Evolutionary conservation across 1,140 invertebrate species (phyloP).

Genomic region (Amyelois transitella): DNA sequence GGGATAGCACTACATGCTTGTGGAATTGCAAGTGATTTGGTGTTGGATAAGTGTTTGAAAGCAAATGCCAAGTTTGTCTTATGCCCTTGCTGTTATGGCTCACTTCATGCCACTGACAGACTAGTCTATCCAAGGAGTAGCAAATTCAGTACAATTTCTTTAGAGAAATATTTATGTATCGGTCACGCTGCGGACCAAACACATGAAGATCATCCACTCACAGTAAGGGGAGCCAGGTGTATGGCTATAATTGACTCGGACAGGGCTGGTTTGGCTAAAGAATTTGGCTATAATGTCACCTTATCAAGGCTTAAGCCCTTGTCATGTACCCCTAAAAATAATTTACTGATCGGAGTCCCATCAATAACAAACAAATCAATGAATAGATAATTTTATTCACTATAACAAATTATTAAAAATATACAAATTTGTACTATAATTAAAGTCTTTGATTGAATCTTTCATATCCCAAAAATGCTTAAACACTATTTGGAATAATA

Average conservation of each 20-base stretch:
- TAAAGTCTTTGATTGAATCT: constrained; percentile 6
- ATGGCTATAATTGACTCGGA: constrained; percentile 94
- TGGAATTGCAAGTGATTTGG: constrained; percentile 94
- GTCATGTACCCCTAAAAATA: constrained; percentile 94
- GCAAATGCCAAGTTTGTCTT: constrained; percentile 88
- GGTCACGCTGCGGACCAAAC: constrained; percentile 94
- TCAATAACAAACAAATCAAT: constrained; percentile 22
- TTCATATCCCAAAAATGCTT: not conserved
- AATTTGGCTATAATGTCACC: constrained; percentile 83
- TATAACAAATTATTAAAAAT: constrained; percentile 28
- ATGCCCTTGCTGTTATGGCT: constrained; percentile 97
- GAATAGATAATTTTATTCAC: constrained; percentile 28
- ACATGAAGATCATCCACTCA: constrained; percentile 79
- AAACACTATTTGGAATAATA: not conserved
- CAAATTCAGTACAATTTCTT: constrained; percentile 72
- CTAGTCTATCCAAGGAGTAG: constrained; percentile 83
- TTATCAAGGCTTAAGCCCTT: constrained; percentile 85
- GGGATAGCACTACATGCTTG: constrained; percentile 94
- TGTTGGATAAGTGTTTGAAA: constrained; percentile 87
- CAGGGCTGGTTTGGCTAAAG: constrained; percentile 81
- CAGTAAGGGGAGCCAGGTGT: constrained; percentile 74
- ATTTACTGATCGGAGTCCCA: constrained; percentile 87
- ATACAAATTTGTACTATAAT: constrained; percentile 22
- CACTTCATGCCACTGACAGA: constrained; percentile 83
- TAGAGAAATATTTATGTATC: constrained; percentile 85